Evolutionary conservation across 2,113 vertebrate species (phyloP), one percentile per base, ranked within the genome.

Genomic region (Fregata magnificens): DNA sequence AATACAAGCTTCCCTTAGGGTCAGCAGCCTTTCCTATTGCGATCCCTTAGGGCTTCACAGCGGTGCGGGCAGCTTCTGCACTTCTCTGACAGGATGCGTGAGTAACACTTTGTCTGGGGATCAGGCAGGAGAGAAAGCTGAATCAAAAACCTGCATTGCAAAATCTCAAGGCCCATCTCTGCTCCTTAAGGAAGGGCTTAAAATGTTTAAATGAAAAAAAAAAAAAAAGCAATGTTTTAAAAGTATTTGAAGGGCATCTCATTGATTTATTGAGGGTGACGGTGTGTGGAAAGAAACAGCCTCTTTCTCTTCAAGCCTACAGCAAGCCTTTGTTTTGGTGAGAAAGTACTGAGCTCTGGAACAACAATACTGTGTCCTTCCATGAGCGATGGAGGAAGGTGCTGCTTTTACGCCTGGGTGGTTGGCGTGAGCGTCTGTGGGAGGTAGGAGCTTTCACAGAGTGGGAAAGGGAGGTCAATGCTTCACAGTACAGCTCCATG

Each of bases 261-360:
- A 67, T 85, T 94, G 96, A 97, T 96, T 97, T 97, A 95, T 96
- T 88, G 92, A 90, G 82, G 31, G 81, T 59, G 92, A 95, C 6
- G 85, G 69, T 71, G 76, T 96, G 82, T 93, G 70, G 93, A 95
- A 93, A 82, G 82, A 95, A 95, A 74, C 32, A 66, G 58, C 44
- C 36, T 93, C 29, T 12, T 92, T 93, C 67, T 92, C 85, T 95
- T 81, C n/a, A 95, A 95, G 69, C 80, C 81, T 88, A 89, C 56
- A 96, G 74, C 78, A 90, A 88, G 34, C 32, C 56, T 90, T 91
- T 92, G 21, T 86, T 95, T 88, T 6, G 2, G 32, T 88, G 58
- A 91, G 82, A 91, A 96, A 83, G 59, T 80, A 71, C 47, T 65
- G 65, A 87, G 49, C 15, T 79, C 61, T 28, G 6, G 62, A 86